Evolutionary conservation across 2,113 vertebrate species (phyloP).

Genomic region (Nibea coibor): DNA sequence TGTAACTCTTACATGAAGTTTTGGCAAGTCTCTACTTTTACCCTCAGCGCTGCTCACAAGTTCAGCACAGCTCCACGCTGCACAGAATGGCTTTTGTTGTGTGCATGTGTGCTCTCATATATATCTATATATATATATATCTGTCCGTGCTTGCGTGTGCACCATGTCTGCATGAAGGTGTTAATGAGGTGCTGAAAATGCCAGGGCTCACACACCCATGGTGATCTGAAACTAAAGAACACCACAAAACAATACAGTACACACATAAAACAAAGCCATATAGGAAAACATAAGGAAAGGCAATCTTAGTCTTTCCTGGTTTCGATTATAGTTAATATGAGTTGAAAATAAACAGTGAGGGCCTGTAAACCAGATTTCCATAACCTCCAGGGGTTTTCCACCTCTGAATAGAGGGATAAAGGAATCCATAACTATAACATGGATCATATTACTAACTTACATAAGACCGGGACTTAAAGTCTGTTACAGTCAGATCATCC

Average conservation of each 20-base stretch:
- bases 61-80: not conserved
- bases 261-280: slow-evolving; percentile 24
- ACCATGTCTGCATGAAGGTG: slow-evolving; percentile 41
- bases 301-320: slow-evolving; percentile 37
- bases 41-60: not conserved
- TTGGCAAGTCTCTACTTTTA: not conserved
- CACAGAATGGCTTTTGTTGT: not conserved
- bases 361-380: slow-evolving; percentile 54
- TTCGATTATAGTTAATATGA: slow-evolving; percentile 63
- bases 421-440: slow-evolving; percentile 55
- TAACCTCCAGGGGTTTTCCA: slow-evolving; percentile 60
- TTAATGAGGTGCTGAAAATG: slow-evolving; percentile 62
- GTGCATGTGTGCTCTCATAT: not conserved
- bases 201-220: slow-evolving; percentile 27
- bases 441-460: slow-evolving; percentile 59
- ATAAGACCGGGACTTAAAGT: slow-evolving; percentile 47
- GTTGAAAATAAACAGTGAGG: slow-evolving; percentile 57
- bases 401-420: slow-evolving; percentile 48
- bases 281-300: slow-evolving; percentile 24
- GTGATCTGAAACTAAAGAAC: slow-evolving; percentile 40
- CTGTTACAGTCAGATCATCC: slow-evolving; percentile 30
- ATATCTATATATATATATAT: too few relatives aligned
- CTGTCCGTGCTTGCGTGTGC: slow-evolving; percentile 13
- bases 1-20: slow-evolving; percentile 3
- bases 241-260: slow-evolving; percentile 26